Percentiles rank a stretch among this genome's conserved stretches.
Evolutionary conservation across 2,888 invertebrate genomes (phyloP).

Genomic region (Cataglyphis cursor): DNA sequence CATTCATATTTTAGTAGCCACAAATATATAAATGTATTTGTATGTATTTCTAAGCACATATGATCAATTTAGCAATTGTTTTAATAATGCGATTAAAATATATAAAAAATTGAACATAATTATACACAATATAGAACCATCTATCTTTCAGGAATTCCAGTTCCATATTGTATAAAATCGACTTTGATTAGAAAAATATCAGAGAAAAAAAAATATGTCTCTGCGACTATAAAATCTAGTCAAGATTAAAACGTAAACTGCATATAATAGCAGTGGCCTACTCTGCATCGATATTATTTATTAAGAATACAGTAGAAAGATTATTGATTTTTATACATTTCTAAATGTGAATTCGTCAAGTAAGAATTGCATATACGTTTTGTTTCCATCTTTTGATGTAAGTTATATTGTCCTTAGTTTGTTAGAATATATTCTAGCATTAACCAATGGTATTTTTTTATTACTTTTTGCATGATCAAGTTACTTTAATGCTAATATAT

Average conservation of each 20-base stretch:
- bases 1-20: conserved; percentile 10
- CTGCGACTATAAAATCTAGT: conserved; percentile 1
- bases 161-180: background rate
- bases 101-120: background rate
- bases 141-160: background rate
- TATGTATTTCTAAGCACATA: background rate
- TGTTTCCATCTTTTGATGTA: conserved; percentile 14
- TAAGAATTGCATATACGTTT: background rate
- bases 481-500: conserved; percentile 1
- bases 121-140: background rate
- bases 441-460: conserved; percentile 21
- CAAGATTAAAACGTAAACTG: conserved; percentile 24
- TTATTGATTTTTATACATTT: conserved; percentile 60
- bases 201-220: background rate
- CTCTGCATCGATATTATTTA: conserved; percentile 37
- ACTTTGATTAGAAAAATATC: background rate
- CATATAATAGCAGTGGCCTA: conserved; percentile 63
- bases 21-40: background rate
- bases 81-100: conserved; percentile 8
- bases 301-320: conserved; percentile 30
- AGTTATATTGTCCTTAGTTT: conserved; percentile 23
- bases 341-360: conserved; percentile 36
- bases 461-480: background rate
- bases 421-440: background rate
- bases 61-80: conserved; percentile 11